These are phyloP conservation scores for Amphipoea lucens DNA, from an alignment of 2,888 invertebrate genomes.

Conservation along the genomic window DNA sequence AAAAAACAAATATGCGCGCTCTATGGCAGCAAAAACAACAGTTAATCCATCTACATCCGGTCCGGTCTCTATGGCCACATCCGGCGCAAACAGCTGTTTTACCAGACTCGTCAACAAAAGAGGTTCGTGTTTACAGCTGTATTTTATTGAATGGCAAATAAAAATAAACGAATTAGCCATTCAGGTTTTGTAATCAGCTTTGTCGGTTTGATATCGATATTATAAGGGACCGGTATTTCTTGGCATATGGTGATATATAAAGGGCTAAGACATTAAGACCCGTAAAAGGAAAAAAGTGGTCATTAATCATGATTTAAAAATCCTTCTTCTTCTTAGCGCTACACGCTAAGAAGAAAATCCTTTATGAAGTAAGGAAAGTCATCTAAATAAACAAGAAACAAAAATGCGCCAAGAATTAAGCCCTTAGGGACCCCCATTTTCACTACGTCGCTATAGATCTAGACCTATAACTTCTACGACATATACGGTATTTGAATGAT, in stretches of 20 bases:
- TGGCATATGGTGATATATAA: background rate
- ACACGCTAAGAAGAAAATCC: no score
- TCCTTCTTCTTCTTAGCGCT: no score
- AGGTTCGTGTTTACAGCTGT: slow-evolving; percentile 50
- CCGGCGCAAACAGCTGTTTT: slow-evolving; percentile 66
- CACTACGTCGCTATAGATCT: no score
- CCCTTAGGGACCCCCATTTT: background rate
- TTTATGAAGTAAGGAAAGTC: background rate
- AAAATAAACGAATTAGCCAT: slow-evolving; percentile 28
- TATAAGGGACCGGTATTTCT: slow-evolving; percentile 14
- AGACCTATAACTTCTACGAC: no score
- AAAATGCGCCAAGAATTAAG: background rate
- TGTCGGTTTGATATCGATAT: background rate
- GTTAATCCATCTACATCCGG: slow-evolving; percentile 67
- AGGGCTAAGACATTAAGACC: background rate
- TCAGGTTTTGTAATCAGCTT: slow-evolving; percentile 12
- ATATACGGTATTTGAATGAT: no score
- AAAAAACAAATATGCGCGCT: slow-evolving; percentile 56
- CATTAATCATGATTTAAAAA: background rate
- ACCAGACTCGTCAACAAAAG: slow-evolving; percentile 47
- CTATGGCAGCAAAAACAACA: slow-evolving; percentile 65
- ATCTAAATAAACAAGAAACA: background rate
- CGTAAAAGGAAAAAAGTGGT: background rate
- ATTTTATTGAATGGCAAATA: slow-evolving; percentile 56
- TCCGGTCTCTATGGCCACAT: slow-evolving; percentile 62